A percentile compares a stretch with the other conserved stretches of the same genome.
phyloP scores from a whole-genome alignment of 2,797 vertebrate species.

The Danionella dracula region DNA sequence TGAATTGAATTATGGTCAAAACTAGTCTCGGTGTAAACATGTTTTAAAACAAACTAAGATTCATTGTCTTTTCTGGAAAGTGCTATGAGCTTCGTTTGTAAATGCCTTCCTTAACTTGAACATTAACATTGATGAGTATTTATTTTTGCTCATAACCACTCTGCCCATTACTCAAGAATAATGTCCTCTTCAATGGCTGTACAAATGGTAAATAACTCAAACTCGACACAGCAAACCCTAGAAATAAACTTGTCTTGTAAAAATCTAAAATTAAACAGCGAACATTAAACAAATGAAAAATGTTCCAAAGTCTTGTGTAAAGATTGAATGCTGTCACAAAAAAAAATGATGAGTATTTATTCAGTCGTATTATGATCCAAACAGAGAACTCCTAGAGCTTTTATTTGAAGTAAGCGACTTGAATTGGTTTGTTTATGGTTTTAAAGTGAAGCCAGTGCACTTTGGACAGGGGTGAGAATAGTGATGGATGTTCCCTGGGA shows the following conservation, averaged over 20 bases:
- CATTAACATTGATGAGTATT: slow-evolving; percentile 48
- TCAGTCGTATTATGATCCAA: slow-evolving; percentile 39
- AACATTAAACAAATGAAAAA: slow-evolving; percentile 3
- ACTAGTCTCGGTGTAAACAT: too few relatives aligned
- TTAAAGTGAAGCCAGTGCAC: slow-evolving; percentile 33
- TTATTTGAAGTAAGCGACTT: slow-evolving; percentile 27
- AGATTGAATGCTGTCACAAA: background rate
- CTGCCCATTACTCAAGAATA: slow-evolving; percentile 36
- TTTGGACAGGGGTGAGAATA: slow-evolving; percentile 15
- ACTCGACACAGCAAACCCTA: slow-evolving; percentile 21
- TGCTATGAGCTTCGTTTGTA: slow-evolving; percentile 12
- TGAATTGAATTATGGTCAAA: too few relatives aligned
- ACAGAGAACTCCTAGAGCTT: slow-evolving; percentile 31
- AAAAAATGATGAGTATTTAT: slow-evolving; percentile 38
- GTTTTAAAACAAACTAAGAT: background rate
- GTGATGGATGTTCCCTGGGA: slow-evolving; percentile 41
- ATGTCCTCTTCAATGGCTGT: slow-evolving; percentile 33
- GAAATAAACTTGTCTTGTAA: slow-evolving; percentile 30
- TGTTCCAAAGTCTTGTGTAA: background rate
- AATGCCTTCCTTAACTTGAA: slow-evolving; percentile 42
- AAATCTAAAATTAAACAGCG: background rate
- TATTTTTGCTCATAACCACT: slow-evolving; percentile 41
- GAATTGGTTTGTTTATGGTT: slow-evolving; percentile 18
- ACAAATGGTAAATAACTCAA: slow-evolving; percentile 32
- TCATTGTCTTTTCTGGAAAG: slow-evolving; percentile 5